Evolutionary conservation across 2,888 invertebrate species (phyloP), one percentile per base, ranked within the genome.

Genomic region (Metallyticus violacea): DNA sequence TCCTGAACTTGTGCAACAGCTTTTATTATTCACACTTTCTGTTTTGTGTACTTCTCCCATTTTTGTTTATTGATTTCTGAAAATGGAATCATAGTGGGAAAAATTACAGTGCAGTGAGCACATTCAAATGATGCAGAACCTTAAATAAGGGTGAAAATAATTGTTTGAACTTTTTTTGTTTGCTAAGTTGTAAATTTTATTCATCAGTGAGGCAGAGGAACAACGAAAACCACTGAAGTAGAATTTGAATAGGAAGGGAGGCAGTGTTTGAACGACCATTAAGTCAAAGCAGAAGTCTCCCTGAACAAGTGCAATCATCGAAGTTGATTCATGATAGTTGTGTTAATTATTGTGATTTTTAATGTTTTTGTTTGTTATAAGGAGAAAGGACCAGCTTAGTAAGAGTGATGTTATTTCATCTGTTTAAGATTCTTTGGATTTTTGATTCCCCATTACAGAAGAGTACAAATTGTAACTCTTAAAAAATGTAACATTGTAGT

Each of bases 251-350:
- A 9, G 77, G 77, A 77, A 83, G 83, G 83, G 83, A 83, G 83
- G 28, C 25, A 27, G 77, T 26, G 26, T 27, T 27, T 26, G 27
- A 79, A 79, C 79, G 15, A n/a, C 28, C 77, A 6, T 7, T 22
- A 28, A 77, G n/a, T n/a, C n/a, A n/a, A n/a, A n/a, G n/a, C n/a
- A n/a, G n/a, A n/a, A n/a, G 26, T 82, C 86, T 86, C 86, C 86
- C 40, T 76, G 62, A 82, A 87, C 79, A 89, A 87, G 89, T 89
- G 89, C 88, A 89, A 89, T 89, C 89, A 88, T 87, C 88, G 87
- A 89, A 87, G 87, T 87, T 88, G 80, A 87, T 86, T 85, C 30
- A 28, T 77, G 77, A 83, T 83, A 83, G 83, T 81, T 85, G 85
- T 87, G 79, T 87, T 81, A 27, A 85, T 87, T 85, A 79, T 85